Evolutionary conservation across 2,888 invertebrate genomes (phyloP).

Genomic region (Pelosia muscerda): DNA sequence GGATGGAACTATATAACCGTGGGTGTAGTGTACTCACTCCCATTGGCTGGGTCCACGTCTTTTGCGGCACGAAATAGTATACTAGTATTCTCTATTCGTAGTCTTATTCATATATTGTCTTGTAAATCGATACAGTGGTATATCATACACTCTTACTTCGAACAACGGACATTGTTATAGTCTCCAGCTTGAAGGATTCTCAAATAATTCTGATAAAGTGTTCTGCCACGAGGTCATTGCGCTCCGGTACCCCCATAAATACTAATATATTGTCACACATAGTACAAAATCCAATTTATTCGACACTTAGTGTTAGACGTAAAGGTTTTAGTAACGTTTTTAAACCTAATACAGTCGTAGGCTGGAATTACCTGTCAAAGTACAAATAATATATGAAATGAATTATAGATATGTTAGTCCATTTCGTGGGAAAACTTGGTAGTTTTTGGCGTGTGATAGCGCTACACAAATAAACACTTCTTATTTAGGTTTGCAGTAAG

Average conservation of each 20-base stretch:
- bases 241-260: neutral
- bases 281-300: neutral
- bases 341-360: neutral
- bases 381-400: neutral
- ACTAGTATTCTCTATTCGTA: no score
- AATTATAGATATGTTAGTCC: slow-evolving; percentile 3
- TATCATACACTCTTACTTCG: no score
- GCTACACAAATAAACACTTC: neutral
- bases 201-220: no score
- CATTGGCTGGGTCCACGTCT: neutral
- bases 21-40: neutral
- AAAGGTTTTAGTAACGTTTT: neutral
- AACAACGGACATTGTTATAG: neutral
- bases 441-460: neutral
- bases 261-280: neutral
- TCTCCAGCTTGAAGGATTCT: neutral
- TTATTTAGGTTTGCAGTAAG: neutral
- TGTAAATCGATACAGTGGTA: no score
- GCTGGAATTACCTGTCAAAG: neutral
- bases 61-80: no score
- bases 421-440: slow-evolving; percentile 2
- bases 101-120: no score
- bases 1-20: no score
- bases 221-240: no score
- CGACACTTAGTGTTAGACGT: neutral